phyloP scores from a whole-genome alignment of 92 coral and sea anemone genomes.

The Ricordea florida region DNA sequence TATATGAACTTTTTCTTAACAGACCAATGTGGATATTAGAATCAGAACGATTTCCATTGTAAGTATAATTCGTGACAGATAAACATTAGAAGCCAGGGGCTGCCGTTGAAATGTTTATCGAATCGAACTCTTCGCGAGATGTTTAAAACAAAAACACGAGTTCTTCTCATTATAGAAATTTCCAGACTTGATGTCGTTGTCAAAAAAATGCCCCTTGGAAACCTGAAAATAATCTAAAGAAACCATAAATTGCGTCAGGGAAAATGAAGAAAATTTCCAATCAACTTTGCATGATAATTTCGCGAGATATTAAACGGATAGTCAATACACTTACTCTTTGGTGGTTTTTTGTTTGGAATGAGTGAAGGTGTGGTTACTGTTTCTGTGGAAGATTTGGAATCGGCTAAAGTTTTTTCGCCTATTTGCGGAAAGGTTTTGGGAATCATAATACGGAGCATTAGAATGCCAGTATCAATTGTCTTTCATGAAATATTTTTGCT shows the following conservation, averaged over 20 bases:
- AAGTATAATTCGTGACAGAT: constrained; percentile 36
- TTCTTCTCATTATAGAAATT: neutral
- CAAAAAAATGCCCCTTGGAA: too few species aligned
- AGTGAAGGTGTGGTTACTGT: too few species aligned
- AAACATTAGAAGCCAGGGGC: constrained; percentile 26
- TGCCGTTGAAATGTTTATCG: neutral
- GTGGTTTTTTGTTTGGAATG: too few species aligned
- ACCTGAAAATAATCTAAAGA: neutral
- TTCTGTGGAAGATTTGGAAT: too few species aligned
- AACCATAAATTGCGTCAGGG: neutral
- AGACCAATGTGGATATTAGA: constrained; percentile 51
- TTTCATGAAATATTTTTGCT: neutral
- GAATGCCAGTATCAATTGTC: neutral
- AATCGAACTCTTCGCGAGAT: neutral
- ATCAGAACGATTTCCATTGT: constrained; percentile 42
- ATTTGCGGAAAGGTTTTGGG: neutral
- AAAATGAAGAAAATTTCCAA: neutral
- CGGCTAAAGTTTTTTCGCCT: too few species aligned
- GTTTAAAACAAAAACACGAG: neutral
- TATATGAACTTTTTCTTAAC: constrained; percentile 14
- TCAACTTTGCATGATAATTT: constrained; percentile 5
- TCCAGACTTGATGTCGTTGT: neutral
- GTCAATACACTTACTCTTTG: too few species aligned
- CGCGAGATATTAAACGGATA: neutral
- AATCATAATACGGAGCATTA: neutral